phyloP scores from a whole-genome alignment of 2,113 vertebrate species.

The Trinectes maculatus region DNA sequence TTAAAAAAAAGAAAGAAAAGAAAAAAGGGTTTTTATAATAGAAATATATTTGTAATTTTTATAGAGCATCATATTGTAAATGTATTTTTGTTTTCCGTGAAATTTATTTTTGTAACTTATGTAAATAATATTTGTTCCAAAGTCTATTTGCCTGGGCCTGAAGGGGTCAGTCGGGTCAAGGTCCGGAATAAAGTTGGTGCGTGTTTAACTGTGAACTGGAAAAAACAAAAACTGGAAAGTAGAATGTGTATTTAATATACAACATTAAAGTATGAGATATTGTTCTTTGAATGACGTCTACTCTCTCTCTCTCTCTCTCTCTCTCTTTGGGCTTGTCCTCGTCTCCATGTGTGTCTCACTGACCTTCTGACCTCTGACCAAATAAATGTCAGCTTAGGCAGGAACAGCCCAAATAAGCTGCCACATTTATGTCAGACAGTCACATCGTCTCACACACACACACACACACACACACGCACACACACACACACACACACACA shows the following conservation, averaged over 20 bases:
- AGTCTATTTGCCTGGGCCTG: conserved; percentile 63
- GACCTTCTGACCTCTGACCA: background rate
- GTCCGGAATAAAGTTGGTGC: conserved; percentile 46
- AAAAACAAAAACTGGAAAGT: conserved; percentile 65
- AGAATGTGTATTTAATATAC: conserved; percentile 71
- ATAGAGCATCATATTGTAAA: conserved; percentile 87
- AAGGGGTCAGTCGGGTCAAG: conserved; percentile 51
- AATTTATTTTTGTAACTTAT: conserved; percentile 97
- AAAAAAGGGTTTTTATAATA: conserved; percentile 84
- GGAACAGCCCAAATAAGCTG: background rate
- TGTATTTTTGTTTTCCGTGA: conserved; percentile 78
- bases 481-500: background rate
- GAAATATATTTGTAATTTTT: conserved; percentile 92
- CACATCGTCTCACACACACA: background rate
- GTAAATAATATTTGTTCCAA: conserved; percentile 77
- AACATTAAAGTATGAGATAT: conserved; percentile 65
- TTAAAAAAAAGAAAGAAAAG: conserved; percentile 81
- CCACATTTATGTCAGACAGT: background rate
- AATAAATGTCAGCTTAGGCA: background rate
- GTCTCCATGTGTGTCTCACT: background rate
- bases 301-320: conserved; percentile 18
- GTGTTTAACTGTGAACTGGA: conserved; percentile 64
- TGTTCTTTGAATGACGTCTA: conserved; percentile 38
- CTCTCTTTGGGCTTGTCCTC: background rate
- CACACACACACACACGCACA: background rate